Conservation (phyloP, 2,888 invertebrate genomes). For the Onthophagus sagittarius region DNA sequence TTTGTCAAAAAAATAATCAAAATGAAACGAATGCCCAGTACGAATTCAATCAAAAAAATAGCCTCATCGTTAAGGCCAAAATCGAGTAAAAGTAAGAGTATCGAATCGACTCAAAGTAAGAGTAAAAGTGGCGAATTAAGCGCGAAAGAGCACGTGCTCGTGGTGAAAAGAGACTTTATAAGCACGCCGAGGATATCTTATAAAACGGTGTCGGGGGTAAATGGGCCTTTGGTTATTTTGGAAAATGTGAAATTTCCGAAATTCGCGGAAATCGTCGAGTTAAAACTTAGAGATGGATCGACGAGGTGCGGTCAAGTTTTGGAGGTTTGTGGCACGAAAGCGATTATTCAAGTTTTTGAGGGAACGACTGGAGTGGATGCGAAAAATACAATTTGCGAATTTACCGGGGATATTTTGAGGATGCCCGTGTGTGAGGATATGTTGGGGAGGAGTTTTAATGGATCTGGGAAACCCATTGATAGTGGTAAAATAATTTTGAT, state of each 20-base stretch:
- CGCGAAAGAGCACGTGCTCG: conserved; percentile 82
- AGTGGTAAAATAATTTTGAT: conserved; percentile 58
- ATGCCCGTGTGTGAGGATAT: conserved; percentile 99
- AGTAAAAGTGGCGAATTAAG: no score
- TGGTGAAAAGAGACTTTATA: conserved; percentile 91
- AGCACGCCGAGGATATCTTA: conserved; percentile 98
- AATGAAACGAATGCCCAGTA: no score
- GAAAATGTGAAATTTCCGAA: conserved; percentile 99
- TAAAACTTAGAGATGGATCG: conserved; percentile 93
- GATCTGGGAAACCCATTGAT: conserved; percentile 99
- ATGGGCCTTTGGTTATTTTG: conserved; percentile 97
- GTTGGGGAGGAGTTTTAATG: conserved; percentile 98
- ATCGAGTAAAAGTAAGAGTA: no score
- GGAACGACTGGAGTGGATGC: conserved; percentile 99
- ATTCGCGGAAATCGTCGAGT: conserved; percentile 96
- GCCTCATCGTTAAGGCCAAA: no score
- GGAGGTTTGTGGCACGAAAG: conserved; percentile 97
- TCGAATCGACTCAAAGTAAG: no score
- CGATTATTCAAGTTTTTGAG: conserved; percentile 98
- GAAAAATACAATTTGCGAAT: conserved; percentile 98
- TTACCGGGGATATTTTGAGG: conserved; percentile 97
- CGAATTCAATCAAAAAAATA: no score
- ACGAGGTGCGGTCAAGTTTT: conserved; percentile 89
- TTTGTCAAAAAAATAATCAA: no score
- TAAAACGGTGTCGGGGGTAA: conserved; percentile 99